Evolutionary conservation across 2,888 invertebrate species (phyloP).

Genomic region (Philopedon plagiatum): DNA sequence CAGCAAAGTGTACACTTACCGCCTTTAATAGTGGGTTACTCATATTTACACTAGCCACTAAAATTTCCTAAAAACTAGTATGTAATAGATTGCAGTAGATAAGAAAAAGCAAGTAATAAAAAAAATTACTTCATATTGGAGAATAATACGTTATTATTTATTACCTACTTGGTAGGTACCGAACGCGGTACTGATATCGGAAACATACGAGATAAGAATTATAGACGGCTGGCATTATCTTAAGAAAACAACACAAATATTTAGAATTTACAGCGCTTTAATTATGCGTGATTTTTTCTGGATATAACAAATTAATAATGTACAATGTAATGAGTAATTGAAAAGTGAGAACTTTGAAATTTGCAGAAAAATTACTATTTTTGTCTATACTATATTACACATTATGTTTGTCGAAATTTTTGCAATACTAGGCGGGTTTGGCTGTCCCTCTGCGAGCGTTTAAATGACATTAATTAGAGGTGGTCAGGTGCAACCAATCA

Average conservation of each 20-base stretch:
- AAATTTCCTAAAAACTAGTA: not conserved
- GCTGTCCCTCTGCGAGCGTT: no score
- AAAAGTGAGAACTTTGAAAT: no score
- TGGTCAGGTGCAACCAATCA: no score
- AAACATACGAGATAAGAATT: slow-evolving; percentile 3
- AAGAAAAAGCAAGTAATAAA: not conserved
- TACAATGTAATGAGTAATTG: no score
- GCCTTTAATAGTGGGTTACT: not conserved
- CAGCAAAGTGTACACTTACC: not conserved
- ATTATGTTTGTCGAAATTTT: no score
- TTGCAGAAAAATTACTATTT: no score
- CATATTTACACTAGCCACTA: not conserved
- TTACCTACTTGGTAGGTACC: slow-evolving; percentile 7
- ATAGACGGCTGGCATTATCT: not conserved
- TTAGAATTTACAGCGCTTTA: not conserved
- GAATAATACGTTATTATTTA: not conserved
- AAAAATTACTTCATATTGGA: slow-evolving; percentile 6
- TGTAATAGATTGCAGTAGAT: slow-evolving; percentile 1
- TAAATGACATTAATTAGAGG: no score
- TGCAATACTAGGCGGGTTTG: no score
- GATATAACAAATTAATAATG: not conserved
- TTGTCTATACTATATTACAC: no score
- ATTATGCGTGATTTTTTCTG: not conserved
- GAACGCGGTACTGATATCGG: slow-evolving; percentile 12
- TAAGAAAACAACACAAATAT: not conserved